These are phyloP conservation scores for Pogonus chalceus DNA, from an alignment of 1,140 invertebrate species.

Conservation along the genomic window DNA sequence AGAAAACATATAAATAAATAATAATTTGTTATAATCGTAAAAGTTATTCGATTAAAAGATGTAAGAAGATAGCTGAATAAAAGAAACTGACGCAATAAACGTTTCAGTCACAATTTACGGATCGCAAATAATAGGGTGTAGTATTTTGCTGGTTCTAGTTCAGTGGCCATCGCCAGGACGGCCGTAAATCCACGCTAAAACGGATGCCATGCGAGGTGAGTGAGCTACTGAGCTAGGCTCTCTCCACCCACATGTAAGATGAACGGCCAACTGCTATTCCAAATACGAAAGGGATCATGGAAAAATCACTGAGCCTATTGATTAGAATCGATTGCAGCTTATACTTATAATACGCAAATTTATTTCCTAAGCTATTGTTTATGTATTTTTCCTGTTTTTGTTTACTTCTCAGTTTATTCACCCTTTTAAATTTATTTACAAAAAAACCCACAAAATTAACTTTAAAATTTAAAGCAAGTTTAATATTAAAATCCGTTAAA, in stretches of 20 bases:
- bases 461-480: background rate
- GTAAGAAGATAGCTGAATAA: background rate
- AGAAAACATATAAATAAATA: too few species aligned
- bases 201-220: background rate
- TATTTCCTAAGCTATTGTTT: too few species aligned
- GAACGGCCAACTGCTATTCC: too few species aligned
- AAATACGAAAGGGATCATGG: too few species aligned
- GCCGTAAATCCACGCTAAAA: background rate
- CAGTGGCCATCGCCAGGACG: background rate
- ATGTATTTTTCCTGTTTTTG: too few species aligned
- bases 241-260: too few species aligned
- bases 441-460: too few species aligned
- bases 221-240: background rate
- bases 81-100: background rate
- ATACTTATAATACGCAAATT: too few species aligned
- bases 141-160: background rate
- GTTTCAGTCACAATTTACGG: background rate
- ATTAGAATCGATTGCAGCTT: too few species aligned
- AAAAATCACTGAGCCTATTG: too few species aligned
- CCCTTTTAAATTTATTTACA: too few species aligned
- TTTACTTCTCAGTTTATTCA: too few species aligned
- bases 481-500: background rate
- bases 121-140: background rate
- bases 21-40: background rate
- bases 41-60: conserved; percentile 4